phyloP scores from a whole-genome alignment of 1,140 invertebrate species.

The Heterodera schachtii region DNA sequence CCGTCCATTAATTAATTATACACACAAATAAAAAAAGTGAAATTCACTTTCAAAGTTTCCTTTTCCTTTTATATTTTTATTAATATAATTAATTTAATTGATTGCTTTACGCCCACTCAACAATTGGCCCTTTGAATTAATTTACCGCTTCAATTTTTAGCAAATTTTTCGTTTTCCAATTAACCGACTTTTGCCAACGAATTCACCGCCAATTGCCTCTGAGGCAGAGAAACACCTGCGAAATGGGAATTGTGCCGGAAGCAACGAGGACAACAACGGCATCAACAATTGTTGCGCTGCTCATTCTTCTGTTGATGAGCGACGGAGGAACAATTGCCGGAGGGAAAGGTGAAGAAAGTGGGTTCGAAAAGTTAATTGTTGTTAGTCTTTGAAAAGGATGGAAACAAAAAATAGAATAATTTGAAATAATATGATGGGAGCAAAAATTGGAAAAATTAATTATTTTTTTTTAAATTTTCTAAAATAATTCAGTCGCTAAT shows the following conservation, averaged over 20 bases:
- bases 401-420: background rate
- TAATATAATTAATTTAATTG: background rate
- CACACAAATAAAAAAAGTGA: background rate
- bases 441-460: background rate
- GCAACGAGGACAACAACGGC: background rate
- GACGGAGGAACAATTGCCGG: background rate
- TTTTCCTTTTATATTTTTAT: background rate
- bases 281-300: background rate
- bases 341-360: background rate
- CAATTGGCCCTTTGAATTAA: background rate
- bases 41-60: background rate
- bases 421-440: background rate
- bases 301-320: background rate
- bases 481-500: background rate
- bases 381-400: background rate
- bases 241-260: background rate
- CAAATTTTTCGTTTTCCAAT: background rate
- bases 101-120: background rate
- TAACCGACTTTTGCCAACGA: background rate
- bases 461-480: background rate
- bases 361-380: background rate
- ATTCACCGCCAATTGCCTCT: background rate
- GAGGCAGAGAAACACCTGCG: background rate
- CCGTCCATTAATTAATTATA: background rate
- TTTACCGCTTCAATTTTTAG: background rate